Evolutionary conservation across 1,140 invertebrate species (phyloP).

Genomic region (Monochamus saltuarius): DNA sequence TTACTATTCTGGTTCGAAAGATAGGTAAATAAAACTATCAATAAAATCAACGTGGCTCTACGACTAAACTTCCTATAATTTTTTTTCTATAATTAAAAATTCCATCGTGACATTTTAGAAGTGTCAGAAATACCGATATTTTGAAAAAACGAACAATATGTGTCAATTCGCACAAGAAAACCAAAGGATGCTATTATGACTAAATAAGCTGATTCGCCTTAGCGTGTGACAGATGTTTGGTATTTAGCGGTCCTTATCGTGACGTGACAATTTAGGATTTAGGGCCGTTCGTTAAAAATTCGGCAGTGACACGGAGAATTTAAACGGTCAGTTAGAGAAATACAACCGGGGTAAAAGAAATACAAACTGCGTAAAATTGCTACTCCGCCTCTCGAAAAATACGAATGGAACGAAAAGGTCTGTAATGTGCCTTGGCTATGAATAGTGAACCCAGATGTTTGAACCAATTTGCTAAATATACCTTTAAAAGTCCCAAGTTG

Average conservation of each 20-base stretch:
- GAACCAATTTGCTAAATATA: slow-evolving; percentile 30
- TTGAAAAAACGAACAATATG: too few relatives aligned
- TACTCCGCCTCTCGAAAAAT: slow-evolving; percentile 37
- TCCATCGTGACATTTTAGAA: too few relatives aligned
- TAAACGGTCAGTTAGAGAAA: slow-evolving; percentile 17
- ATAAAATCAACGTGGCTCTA: too few relatives aligned
- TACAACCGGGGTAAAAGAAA: neutral
- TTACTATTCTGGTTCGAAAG: too few relatives aligned
- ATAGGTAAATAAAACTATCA: too few relatives aligned
- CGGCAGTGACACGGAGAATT: slow-evolving; percentile 21
- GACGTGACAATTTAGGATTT: neutral
- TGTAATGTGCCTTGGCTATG: slow-evolving; percentile 25
- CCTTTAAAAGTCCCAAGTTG: slow-evolving; percentile 16
- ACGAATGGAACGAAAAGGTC: slow-evolving; percentile 31
- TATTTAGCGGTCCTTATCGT: neutral
- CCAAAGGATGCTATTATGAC: neutral
- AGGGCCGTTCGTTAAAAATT: neutral
- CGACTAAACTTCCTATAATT: too few relatives aligned
- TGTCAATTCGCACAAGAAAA: neutral
- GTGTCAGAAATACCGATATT: too few relatives aligned
- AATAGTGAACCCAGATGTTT: slow-evolving; percentile 39
- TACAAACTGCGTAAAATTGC: slow-evolving; percentile 30
- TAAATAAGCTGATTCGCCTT: neutral
- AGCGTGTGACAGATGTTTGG: neutral
- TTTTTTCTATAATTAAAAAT: too few relatives aligned